A percentile compares a stretch with the other conserved stretches of the same genome.
Evolutionary conservation across 2,113 vertebrate species (phyloP).

Genomic region (Elgaria multicarinata): DNA sequence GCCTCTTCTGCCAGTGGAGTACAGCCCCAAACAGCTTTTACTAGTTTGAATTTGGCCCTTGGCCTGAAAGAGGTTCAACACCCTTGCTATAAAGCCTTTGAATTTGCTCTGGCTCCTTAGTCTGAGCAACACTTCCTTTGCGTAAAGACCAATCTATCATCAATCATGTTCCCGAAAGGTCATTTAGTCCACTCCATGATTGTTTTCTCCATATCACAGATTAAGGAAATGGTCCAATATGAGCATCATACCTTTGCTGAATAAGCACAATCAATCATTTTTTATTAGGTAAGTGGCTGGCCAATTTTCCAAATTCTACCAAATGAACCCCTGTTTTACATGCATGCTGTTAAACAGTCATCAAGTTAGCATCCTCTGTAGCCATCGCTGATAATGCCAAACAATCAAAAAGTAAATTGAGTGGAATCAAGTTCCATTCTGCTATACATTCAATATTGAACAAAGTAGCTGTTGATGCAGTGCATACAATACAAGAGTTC

Average conservation of each 20-base stretch:
- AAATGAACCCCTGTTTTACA: not conserved
- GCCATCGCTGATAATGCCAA: not conserved
- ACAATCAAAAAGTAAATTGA: not conserved
- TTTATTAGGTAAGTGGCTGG: not conserved
- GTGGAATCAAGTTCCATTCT: conserved; percentile 1
- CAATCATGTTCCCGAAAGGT: not conserved
- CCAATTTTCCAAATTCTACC: not conserved
- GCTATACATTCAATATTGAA: not conserved
- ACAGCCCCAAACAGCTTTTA: too few relatives aligned
- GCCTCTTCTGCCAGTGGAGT: too few relatives aligned
- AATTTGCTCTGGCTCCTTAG: not conserved
- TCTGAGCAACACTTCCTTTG: not conserved
- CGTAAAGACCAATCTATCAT: not conserved
- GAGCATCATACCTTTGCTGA: not conserved
- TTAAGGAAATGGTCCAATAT: not conserved
- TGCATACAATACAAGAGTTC: not conserved
- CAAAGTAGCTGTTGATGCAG: not conserved
- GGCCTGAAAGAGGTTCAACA: too few relatives aligned
- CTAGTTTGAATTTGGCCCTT: too few relatives aligned
- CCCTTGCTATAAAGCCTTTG: too few relatives aligned
- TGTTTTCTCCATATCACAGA: not conserved
- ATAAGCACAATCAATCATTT: not conserved
- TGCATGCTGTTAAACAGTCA: not conserved
- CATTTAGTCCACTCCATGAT: not conserved
- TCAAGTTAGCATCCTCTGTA: not conserved